Evolutionary conservation across 2,888 invertebrate genomes (phyloP).

Genomic region (Myopa tessellatipennis): DNA sequence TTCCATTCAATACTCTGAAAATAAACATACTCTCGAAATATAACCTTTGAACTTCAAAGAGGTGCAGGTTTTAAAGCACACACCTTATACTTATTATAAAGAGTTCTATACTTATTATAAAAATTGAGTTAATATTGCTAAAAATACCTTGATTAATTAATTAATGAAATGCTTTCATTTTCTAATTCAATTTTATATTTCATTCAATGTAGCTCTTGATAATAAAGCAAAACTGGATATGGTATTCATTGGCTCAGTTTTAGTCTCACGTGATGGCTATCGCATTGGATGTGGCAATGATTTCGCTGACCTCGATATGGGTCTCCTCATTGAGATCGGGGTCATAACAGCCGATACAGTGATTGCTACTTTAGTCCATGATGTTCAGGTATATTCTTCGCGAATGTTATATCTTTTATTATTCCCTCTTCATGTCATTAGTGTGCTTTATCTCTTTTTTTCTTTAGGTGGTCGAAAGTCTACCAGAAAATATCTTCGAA

Average conservation of each 20-base stretch:
- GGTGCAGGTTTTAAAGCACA: too few relatives aligned
- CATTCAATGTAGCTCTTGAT: slow-evolving; percentile 70
- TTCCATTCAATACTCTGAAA: too few relatives aligned
- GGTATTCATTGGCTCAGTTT: slow-evolving; percentile 86
- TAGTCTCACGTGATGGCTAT: slow-evolving; percentile 83
- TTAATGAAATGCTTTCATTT: too few relatives aligned
- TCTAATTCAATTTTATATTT: neutral
- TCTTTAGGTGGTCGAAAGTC: slow-evolving; percentile 75
- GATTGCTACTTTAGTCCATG: slow-evolving; percentile 86
- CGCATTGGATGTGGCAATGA: slow-evolving; percentile 91
- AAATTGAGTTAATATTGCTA: too few relatives aligned
- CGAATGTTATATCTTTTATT: neutral
- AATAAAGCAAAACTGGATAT: slow-evolving; percentile 79
- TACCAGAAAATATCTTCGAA: slow-evolving; percentile 80
- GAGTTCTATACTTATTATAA: too few relatives aligned
- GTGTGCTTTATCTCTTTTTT: neutral
- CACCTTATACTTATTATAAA: too few relatives aligned
- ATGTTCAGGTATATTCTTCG: slow-evolving; percentile 75
- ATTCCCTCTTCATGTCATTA: too few relatives aligned
- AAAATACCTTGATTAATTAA: too few relatives aligned
- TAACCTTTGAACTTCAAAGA: too few relatives aligned
- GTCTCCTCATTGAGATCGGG: slow-evolving; percentile 82
- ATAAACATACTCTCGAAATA: too few relatives aligned
- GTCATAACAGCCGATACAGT: slow-evolving; percentile 79
- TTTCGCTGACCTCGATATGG: slow-evolving; percentile 87